A percentile compares a stretch with the other conserved stretches of the same genome.
Evolutionary conservation across 2,113 vertebrate genomes (phyloP).

Genomic region (Fulica atra): DNA sequence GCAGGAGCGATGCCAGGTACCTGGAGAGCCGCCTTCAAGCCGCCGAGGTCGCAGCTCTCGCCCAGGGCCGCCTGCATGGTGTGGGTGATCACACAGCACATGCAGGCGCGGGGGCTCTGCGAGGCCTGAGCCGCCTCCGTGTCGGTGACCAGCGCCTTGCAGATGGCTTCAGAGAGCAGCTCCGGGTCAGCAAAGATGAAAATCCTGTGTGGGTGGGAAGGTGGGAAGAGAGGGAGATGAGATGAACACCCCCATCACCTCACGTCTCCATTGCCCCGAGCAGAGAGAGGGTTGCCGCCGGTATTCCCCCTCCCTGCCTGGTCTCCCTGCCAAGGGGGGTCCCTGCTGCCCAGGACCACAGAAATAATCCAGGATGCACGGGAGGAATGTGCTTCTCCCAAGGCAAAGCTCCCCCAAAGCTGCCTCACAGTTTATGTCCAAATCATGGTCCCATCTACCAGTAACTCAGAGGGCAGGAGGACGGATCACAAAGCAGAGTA

Average conservation of each 20-base stretch:
- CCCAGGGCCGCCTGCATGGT: constrained; percentile 84
- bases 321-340: neutral
- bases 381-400: neutral
- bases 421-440: neutral
- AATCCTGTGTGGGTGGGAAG: constrained; percentile 68
- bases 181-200: constrained; percentile 90
- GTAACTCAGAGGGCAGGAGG: neutral
- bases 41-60: constrained; percentile 59
- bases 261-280: fast-evolving
- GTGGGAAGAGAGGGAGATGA: neutral
- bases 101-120: constrained; percentile 71
- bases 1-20: constrained; percentile 47
- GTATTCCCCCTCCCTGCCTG: neutral
- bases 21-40: constrained; percentile 80
- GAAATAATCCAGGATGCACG: neutral
- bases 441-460: neutral
- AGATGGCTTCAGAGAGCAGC: constrained; percentile 83
- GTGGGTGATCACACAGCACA: constrained; percentile 83
- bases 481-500: neutral
- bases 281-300: neutral
- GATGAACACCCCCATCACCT: neutral
- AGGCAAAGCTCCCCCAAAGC: neutral
- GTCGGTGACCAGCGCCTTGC: constrained; percentile 74
- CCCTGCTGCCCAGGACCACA: neutral
- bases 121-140: constrained; percentile 70